Conservation (phyloP, 2,888 invertebrate species). For the Beris chalybata region DNA sequence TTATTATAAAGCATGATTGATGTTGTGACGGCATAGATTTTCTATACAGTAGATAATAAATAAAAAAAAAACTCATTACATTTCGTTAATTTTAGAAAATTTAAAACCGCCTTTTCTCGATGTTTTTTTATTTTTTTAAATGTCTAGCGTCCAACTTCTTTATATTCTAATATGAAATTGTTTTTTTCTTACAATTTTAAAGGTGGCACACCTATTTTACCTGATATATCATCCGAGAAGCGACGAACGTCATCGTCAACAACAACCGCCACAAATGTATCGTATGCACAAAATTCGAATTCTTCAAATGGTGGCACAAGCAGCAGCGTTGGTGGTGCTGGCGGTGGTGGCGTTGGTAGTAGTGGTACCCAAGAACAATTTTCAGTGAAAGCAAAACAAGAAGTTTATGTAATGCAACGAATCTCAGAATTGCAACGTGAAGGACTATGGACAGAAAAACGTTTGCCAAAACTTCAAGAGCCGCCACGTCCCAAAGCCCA, state of each 20-base stretch:
- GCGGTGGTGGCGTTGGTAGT: constrained; percentile 25
- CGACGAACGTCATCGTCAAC: constrained; percentile 28
- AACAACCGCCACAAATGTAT: constrained; percentile 26
- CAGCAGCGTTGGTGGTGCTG: constrained; percentile 35
- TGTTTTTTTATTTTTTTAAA: background rate
- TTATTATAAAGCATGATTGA: too few species aligned
- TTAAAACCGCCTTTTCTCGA: too few species aligned
- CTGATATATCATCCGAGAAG: constrained; percentile 45
- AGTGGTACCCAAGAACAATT: constrained; percentile 67
- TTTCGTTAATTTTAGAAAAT: background rate
- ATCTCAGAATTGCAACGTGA: constrained; percentile 90
- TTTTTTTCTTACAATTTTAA: constrained; percentile 30
- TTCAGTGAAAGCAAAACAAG: constrained; percentile 83
- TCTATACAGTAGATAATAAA: background rate
- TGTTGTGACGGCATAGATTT: too few species aligned
- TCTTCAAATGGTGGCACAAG: constrained; percentile 38
- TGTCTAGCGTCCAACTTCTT: background rate
- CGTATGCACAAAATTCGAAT: constrained; percentile 44
- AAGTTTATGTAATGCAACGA: constrained; percentile 92
- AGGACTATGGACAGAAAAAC: constrained; percentile 91
- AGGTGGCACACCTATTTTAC: constrained; percentile 62
- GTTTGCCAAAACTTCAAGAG: constrained; percentile 90
- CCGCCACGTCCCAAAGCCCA: constrained; percentile 89
- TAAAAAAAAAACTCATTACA: background rate
- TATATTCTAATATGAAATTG: background rate